These are phyloP conservation scores for Tenthredo scrophulariae DNA, from an alignment of 2,888 invertebrate genomes.

Conservation along the genomic window DNA sequence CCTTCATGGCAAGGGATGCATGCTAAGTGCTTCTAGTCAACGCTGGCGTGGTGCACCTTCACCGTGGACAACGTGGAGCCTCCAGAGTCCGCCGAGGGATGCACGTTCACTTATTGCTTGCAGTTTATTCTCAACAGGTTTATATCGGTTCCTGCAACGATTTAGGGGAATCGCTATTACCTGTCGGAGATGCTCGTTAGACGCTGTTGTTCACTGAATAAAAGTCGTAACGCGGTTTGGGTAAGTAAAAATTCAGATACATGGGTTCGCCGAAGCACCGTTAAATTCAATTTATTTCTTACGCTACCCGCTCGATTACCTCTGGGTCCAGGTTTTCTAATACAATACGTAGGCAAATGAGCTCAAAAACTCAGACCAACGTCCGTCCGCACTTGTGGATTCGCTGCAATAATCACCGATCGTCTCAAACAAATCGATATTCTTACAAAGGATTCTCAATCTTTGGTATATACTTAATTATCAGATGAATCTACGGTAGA, in stretches of 20 bases:
- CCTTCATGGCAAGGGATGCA: constrained; percentile 77
- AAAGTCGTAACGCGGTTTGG: background rate
- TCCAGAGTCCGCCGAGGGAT: constrained; percentile 40
- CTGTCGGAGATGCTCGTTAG: constrained; percentile 48
- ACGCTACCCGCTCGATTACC: constrained; percentile 19
- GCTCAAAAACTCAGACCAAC: background rate
- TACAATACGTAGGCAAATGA: background rate
- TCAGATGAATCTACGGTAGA: background rate
- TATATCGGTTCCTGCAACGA: constrained; percentile 53
- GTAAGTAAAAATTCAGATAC: background rate
- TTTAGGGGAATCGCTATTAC: constrained; percentile 61
- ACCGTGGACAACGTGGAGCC: constrained; percentile 8
- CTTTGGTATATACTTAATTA: background rate
- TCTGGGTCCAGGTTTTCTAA: background rate
- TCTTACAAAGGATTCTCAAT: background rate
- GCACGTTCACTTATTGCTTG: constrained; percentile 31
- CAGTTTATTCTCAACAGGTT: constrained; percentile 58
- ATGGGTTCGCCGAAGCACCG: constrained; percentile 32
- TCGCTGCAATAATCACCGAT: background rate
- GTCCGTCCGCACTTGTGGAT: background rate
- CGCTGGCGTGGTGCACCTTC: constrained; percentile 28
- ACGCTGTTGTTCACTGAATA: constrained; percentile 27
- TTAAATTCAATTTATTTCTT: constrained; percentile 49
- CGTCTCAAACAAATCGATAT: background rate
- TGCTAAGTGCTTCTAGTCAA: constrained; percentile 71